Percentiles rank a stretch among this genome's conserved stretches.
Conservation (phyloP, 1,140 invertebrate genomes). For the Chironomus striatipennis region DNA sequence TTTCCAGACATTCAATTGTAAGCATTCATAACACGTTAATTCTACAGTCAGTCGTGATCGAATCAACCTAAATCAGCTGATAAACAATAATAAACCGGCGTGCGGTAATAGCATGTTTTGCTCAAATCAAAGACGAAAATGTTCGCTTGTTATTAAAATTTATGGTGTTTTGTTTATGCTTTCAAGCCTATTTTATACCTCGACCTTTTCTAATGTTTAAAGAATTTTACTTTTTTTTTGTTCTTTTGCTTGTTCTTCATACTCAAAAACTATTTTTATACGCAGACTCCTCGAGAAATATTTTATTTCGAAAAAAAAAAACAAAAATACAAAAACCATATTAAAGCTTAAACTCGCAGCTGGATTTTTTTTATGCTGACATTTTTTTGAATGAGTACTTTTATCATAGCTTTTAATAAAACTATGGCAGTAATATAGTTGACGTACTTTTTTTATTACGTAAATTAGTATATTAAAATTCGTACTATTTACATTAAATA, state of each 20-base stretch:
- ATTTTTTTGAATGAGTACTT: not conserved
- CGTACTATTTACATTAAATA: slow-evolving; percentile 22
- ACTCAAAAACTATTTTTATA: not conserved
- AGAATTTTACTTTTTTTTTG: too few relatives aligned
- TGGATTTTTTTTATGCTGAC: not conserved
- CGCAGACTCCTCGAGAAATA: not conserved
- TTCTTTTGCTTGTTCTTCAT: not conserved
- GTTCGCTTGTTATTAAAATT: slow-evolving; percentile 21
- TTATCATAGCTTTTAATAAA: slow-evolving; percentile 9
- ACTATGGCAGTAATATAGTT: not conserved
- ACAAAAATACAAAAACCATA: not conserved
- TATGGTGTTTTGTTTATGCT: slow-evolving; percentile 20
- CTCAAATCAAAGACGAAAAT: slow-evolving; percentile 22
- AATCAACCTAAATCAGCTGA: slow-evolving; percentile 21
- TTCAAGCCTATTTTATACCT: slow-evolving; percentile 11
- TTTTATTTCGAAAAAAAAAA: not conserved
- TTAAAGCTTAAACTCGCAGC: slow-evolving; percentile 17
- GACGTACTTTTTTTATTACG: slow-evolving; percentile 19
- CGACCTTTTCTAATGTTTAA: not conserved
- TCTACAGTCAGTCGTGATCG: slow-evolving; percentile 15
- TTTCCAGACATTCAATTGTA: slow-evolving; percentile 20
- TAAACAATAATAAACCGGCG: slow-evolving; percentile 21
- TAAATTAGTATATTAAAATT: slow-evolving; percentile 22
- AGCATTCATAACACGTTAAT: slow-evolving; percentile 5
- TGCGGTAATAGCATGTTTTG: slow-evolving; percentile 22